Evolutionary conservation across 2,797 vertebrate genomes (phyloP), one percentile per base, ranked within the genome.

Genomic region (Lophotriccus pileatus): DNA sequence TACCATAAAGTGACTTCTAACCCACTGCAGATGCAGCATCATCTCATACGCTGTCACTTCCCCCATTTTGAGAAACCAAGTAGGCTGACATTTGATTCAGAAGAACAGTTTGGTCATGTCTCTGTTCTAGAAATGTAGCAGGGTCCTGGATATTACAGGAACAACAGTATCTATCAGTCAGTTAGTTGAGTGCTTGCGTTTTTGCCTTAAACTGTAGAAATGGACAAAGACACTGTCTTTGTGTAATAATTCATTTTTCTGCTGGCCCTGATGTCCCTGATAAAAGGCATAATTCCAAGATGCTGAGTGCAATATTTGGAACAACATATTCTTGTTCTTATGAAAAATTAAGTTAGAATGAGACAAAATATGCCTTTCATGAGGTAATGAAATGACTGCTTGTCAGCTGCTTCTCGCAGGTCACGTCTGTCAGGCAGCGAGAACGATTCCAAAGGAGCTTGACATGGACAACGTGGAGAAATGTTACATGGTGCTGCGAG

Each of bases 261-360:
- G 70, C 63, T 76, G 81, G 62, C 75, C 52, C 32, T 34, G 56
- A 67, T n/a, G 13, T n/a, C 70, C 75, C 43, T 44, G 49, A 56
- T 84, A 59, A 70, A 68, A 89, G 77, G 41, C 50, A 50, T 59
- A 70, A 77, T 86, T 93, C 89, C 92, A 88, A 78, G 80, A 89
- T 21, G 44, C 63, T 89, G 92, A 85, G 59, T 60, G 78, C 73
- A 79, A 44, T 7, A 10, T 88, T 92, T 94, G 59, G 66, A 96
- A 64, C 60, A 87, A n/a, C 50, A 23, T 66, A 52, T 47, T 82
- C 79, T 86, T 90, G 73, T 91, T 89, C 74, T 60, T 79, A 62
- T 3, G 14, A 81, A 75, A 85, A 89, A 79, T 34, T 2, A 23
- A 80, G 59, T 30, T 46, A 49, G 86, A 95, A 75, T 52, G 55